These are phyloP conservation scores for Hypotaenidia okinawae DNA, from an alignment of 2,797 vertebrate species.

Conservation along the genomic window DNA sequence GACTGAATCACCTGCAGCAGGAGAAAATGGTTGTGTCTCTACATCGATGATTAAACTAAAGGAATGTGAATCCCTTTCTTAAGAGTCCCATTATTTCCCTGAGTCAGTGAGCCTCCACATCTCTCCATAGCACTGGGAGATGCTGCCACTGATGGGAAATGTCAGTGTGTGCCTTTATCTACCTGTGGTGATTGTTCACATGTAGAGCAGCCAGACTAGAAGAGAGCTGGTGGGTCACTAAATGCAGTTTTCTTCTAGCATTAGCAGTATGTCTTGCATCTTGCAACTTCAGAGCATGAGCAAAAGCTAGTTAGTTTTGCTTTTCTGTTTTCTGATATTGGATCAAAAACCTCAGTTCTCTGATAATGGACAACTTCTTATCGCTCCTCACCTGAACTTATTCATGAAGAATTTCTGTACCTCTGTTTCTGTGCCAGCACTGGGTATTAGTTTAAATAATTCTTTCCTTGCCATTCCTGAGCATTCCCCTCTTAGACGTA, in stretches of 20 bases:
- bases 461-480: not conserved
- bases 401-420: not conserved
- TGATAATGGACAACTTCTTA: not conserved
- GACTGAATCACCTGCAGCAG: not conserved
- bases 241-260: not conserved
- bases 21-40: not conserved
- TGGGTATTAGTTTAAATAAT: not conserved
- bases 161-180: not conserved
- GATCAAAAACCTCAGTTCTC: not conserved
- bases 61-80: not conserved
- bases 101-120: not conserved
- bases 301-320: not conserved
- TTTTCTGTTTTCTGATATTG: not conserved
- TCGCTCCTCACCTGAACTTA: not conserved
- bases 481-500: not conserved
- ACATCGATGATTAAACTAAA: not conserved
- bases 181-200: not conserved
- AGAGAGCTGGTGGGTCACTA: not conserved
- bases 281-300: not conserved
- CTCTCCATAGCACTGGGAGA: not conserved
- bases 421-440: not conserved
- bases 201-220: not conserved
- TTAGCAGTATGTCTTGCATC: not conserved
- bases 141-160: not conserved
- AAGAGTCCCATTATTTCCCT: not conserved